Evolutionary conservation across 2,797 vertebrate species (phyloP), one percentile per base, ranked within the genome.

Genomic region (Myripristis jacobus): DNA sequence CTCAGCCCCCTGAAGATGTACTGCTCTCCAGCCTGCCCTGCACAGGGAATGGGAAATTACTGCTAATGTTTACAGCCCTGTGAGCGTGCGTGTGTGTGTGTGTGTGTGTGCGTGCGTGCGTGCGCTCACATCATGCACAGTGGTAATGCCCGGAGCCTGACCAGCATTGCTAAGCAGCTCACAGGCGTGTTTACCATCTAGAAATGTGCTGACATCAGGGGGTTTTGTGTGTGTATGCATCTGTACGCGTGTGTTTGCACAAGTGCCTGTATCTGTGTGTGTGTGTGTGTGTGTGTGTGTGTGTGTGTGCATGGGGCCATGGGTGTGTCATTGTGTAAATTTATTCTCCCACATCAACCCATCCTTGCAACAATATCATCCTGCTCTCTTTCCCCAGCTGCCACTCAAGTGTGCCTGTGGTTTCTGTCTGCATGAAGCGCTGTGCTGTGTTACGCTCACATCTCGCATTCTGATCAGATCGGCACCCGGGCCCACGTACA

Each of bases 1-100:
- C 81, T 76, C 50, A 70, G 79, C 59, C 73, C 69, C 73, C 55
- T 36, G 59, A 85, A 89, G 87, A 91, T 88, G 54, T 85, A 87
- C 80, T 70, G 84, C 86, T 65, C 74, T 79, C 70, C 66, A 2
- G 47, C 62, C 87, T 80, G 74, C 75, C 82, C 83, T 76, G 82
- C 84, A 78, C 78, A 72, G 86, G 76, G 88, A 92, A 92, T 88
- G 81, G 73, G 84, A 81, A 90, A 87, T 90, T 88, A 91, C 87
- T 88, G 88, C 89, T 84, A 91, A 91, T 93, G 87, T 90, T 92
- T 90, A 87, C 84, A 80, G 73, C 79, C 58, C 73, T 8, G 64
- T 59, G 61, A 44, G 77, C 48, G 67, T 73, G 66, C 24, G 69
- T 51, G 73, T 69, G 60, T 44, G 78, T 58, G 61, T 60, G 36